phyloP scores from a whole-genome alignment of 2,888 invertebrate genomes.

The Euphydryas editha region DNA sequence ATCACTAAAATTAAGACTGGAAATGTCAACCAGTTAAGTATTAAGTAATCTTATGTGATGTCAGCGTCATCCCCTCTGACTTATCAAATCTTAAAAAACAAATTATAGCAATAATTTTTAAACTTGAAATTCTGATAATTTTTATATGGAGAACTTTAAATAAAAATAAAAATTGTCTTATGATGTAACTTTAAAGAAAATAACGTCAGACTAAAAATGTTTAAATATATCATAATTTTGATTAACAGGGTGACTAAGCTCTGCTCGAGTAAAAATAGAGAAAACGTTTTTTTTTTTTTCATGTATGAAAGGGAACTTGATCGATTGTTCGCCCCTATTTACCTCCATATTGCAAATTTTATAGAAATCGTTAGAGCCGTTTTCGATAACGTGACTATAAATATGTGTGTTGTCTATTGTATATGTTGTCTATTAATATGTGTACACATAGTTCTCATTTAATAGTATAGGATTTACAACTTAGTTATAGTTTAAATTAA shows the following conservation, averaged over 20 bases:
- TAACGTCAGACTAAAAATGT: neutral
- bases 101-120: conserved; percentile 39
- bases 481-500: too few relatives aligned
- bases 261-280: too few relatives aligned
- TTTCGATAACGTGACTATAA: too few relatives aligned
- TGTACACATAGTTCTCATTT: too few relatives aligned
- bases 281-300: too few relatives aligned
- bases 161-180: conserved; percentile 7
- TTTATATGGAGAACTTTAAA: conserved; percentile 28
- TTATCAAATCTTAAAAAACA: conserved; percentile 51
- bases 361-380: too few relatives aligned
- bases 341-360: too few relatives aligned
- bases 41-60: conserved; percentile 51
- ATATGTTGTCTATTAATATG: too few relatives aligned
- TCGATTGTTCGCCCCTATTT: too few relatives aligned
- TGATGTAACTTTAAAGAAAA: neutral
- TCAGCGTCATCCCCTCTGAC: conserved; percentile 49
- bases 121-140: conserved; percentile 22
- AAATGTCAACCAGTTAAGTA: conserved; percentile 59
- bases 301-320: too few relatives aligned
- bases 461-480: too few relatives aligned
- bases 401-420: too few relatives aligned
- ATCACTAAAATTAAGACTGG: conserved; percentile 43
- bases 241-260: neutral
- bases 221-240: neutral